Conservation (phyloP, 2,797 vertebrate genomes). For the Toxotes lorentzi region DNA sequence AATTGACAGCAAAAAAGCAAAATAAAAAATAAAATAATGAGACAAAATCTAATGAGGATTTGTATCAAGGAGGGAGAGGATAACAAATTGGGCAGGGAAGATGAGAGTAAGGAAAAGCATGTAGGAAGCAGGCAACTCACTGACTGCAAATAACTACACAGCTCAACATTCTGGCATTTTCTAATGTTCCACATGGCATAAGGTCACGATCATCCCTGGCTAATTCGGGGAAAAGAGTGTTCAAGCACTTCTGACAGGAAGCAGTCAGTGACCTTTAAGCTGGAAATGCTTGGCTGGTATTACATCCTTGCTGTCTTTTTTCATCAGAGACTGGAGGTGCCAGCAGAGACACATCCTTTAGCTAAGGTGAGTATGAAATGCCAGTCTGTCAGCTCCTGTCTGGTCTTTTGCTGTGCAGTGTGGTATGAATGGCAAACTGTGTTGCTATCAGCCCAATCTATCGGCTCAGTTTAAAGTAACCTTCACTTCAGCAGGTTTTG, state of each 20-base stretch:
- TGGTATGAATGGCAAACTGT: constrained; percentile 28
- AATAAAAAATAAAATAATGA: background rate
- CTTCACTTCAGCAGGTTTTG: constrained; percentile 21
- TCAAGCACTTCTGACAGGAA: constrained; percentile 65
- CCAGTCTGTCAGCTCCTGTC: constrained; percentile 73
- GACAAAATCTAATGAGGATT: background rate
- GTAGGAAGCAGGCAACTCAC: background rate
- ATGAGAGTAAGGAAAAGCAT: background rate
- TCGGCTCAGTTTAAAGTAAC: constrained; percentile 28
- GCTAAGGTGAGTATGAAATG: constrained; percentile 74
- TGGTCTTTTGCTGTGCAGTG: constrained; percentile 28
- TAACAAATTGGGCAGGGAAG: background rate
- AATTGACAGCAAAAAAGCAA: background rate
- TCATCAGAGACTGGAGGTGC: constrained; percentile 48
- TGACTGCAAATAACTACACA: background rate
- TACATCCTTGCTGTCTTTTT: constrained; percentile 51
- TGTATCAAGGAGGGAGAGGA: background rate
- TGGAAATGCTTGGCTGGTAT: constrained; percentile 59
- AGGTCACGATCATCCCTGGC: constrained; percentile 33
- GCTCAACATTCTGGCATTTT: constrained; percentile 43
- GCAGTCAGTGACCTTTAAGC: constrained; percentile 77
- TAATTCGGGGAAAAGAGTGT: constrained; percentile 45
- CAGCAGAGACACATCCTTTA: constrained; percentile 46
- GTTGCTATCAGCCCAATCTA: constrained; percentile 25
- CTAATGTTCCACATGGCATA: constrained; percentile 40